A percentile compares a stretch with the other conserved stretches of the same genome.
Evolutionary conservation across 2,113 vertebrate species (phyloP).

Genomic region (Clarias macrocephalus): DNA sequence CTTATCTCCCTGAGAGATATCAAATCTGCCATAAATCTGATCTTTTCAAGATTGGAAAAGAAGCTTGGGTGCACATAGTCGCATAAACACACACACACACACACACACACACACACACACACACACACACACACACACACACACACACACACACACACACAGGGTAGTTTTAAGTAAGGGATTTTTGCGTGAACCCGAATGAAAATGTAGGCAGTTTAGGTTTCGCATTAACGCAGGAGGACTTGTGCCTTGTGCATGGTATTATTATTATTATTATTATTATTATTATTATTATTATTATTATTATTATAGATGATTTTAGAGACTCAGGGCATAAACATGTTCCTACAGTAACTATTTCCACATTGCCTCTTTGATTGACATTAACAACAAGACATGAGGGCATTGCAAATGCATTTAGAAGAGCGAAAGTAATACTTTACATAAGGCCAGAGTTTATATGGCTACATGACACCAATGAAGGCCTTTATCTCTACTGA

Average conservation of each 20-base stretch:
- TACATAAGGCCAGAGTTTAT: neutral
- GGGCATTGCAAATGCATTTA: neutral
- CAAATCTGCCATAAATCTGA: conserved; percentile 66
- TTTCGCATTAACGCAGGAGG: neutral
- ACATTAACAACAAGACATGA: neutral
- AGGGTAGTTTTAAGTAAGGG: neutral
- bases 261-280: too few relatives aligned
- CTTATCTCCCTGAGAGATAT: conserved; percentile 64
- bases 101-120: conserved; percentile 20
- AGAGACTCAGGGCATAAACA: neutral
- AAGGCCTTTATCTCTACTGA: neutral
- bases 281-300: too few relatives aligned
- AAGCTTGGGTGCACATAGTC: conserved; percentile 47
- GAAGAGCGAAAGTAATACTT: neutral
- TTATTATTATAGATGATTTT: too few relatives aligned
- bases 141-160: neutral
- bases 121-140: conserved; percentile 26
- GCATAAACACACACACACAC: neutral
- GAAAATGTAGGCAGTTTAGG: conserved; percentile 12
- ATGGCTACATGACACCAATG: neutral
- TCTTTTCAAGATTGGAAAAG: conserved; percentile 61
- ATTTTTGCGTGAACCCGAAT: conserved; percentile 14
- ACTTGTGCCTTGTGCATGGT: neutral
- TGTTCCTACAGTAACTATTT: neutral
- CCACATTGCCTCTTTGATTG: neutral